Conservation (phyloP, 2,888 invertebrate genomes). For the Apotomis capreana region DNA sequence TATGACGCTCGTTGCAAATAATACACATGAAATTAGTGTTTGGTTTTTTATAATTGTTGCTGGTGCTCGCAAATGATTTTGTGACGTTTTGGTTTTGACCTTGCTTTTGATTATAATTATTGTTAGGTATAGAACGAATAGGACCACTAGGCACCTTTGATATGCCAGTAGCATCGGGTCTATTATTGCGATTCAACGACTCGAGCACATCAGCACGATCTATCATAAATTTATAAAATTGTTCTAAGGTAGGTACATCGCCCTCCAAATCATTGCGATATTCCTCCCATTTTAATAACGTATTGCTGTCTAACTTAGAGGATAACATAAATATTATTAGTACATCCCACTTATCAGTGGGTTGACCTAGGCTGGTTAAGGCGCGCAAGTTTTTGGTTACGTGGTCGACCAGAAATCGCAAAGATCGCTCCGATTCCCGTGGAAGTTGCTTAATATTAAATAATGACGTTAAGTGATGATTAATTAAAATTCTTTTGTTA, state of each 20-base stretch:
- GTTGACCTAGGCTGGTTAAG: slow-evolving; percentile 42
- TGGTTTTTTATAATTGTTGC: slow-evolving; percentile 13
- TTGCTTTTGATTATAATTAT: not conserved
- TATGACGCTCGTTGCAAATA: too few species aligned
- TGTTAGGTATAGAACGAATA: not conserved
- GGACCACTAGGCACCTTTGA: not conserved
- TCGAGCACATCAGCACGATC: slow-evolving; percentile 40
- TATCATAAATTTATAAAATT: too few species aligned
- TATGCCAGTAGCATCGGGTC: not conserved
- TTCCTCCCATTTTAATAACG: too few species aligned
- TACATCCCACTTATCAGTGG: slow-evolving; percentile 44
- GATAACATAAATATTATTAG: slow-evolving; percentile 36
- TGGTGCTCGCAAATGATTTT: slow-evolving; percentile 35
- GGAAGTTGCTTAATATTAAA: too few species aligned
- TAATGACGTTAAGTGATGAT: too few species aligned
- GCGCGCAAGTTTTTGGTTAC: slow-evolving; percentile 46
- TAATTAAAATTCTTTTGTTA: too few species aligned
- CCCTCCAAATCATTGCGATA: too few species aligned
- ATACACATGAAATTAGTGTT: slow-evolving; percentile 36
- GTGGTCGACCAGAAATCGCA: slow-evolving; percentile 44
- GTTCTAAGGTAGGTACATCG: too few species aligned
- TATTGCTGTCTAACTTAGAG: too few species aligned
- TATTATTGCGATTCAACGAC: slow-evolving; percentile 30
- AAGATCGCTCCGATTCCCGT: too few species aligned
- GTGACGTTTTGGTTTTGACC: slow-evolving; percentile 3